Conservation (phyloP, 2,797 vertebrate genomes). For the Enteromius treurensis region DNA sequence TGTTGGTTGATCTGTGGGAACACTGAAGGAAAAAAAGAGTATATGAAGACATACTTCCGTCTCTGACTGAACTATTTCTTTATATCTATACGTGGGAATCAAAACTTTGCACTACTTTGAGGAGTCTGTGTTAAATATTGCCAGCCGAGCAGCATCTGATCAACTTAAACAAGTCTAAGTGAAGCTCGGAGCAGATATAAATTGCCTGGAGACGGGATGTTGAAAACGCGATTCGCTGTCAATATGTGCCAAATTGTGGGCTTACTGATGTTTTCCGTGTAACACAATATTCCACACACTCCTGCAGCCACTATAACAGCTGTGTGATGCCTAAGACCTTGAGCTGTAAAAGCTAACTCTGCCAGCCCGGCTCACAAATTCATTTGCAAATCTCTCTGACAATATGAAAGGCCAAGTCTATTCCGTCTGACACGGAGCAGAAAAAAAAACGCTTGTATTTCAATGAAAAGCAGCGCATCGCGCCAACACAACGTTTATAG, state of each 20-base stretch:
- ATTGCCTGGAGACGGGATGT: not conserved
- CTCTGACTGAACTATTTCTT: not conserved
- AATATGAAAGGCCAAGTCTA: slow-evolving; percentile 48
- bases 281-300: slow-evolving; percentile 50
- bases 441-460: slow-evolving; percentile 18
- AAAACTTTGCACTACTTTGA: not conserved
- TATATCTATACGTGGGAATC: not conserved
- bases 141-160: slow-evolving; percentile 9
- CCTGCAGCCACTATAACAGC: slow-evolving; percentile 31
- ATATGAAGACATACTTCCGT: not conserved
- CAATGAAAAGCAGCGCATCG: not conserved
- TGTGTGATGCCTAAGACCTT: slow-evolving; percentile 42
- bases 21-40: not conserved
- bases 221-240: slow-evolving; percentile 18
- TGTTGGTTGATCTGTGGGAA: not conserved
- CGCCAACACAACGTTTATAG: not conserved
- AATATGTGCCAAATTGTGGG: slow-evolving; percentile 13
- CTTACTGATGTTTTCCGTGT: slow-evolving; percentile 47
- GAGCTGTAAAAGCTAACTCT: slow-evolving; percentile 39
- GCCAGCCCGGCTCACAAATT: slow-evolving; percentile 40
- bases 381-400: slow-evolving; percentile 42
- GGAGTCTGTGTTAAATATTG: not conserved
- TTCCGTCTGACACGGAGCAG: slow-evolving; percentile 28
- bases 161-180: not conserved
- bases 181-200: not conserved